Percentiles rank a stretch among this genome's conserved stretches.
These are phyloP conservation scores for Eupithecia exiguata DNA, from an alignment of 2,888 invertebrate species.

Conservation along the genomic window DNA sequence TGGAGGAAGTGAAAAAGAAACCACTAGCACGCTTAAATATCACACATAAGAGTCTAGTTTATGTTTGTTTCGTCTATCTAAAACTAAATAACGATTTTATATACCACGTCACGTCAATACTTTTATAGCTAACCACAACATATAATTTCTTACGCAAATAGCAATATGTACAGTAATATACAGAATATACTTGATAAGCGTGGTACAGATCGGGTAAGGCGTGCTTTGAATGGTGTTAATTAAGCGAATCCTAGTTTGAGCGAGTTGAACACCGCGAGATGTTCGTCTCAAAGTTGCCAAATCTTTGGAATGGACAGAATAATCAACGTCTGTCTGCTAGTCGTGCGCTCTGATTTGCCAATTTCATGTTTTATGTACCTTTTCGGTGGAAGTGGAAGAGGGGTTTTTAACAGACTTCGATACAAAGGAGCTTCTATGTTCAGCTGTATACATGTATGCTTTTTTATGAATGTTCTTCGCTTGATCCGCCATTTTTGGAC, in stretches of 20 bases:
- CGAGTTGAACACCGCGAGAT: slow-evolving; percentile 13
- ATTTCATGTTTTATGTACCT: background rate
- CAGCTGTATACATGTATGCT: too few relatives aligned
- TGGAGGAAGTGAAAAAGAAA: too few relatives aligned
- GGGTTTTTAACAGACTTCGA: background rate
- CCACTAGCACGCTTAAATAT: background rate
- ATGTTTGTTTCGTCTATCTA: too few relatives aligned
- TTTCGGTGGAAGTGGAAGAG: background rate
- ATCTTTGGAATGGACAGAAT: slow-evolving; percentile 23
- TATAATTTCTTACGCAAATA: background rate
- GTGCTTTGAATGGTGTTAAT: slow-evolving; percentile 27
- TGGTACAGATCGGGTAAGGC: background rate
- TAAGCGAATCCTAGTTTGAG: slow-evolving; percentile 28
- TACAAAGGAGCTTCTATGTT: too few relatives aligned
- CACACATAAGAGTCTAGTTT: background rate
- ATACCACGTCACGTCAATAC: background rate
- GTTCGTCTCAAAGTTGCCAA: slow-evolving; percentile 14
- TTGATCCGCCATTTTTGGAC: too few relatives aligned
- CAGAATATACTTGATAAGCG: background rate
- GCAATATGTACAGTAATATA: background rate
- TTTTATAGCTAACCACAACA: background rate
- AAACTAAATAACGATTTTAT: background rate
- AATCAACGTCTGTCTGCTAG: slow-evolving; percentile 13
- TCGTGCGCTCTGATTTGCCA: background rate
- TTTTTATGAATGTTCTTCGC: too few relatives aligned